Evolutionary conservation across 2,888 invertebrate species (phyloP), one percentile per base, ranked within the genome.

Genomic region (Pemphredon lugubris): DNA sequence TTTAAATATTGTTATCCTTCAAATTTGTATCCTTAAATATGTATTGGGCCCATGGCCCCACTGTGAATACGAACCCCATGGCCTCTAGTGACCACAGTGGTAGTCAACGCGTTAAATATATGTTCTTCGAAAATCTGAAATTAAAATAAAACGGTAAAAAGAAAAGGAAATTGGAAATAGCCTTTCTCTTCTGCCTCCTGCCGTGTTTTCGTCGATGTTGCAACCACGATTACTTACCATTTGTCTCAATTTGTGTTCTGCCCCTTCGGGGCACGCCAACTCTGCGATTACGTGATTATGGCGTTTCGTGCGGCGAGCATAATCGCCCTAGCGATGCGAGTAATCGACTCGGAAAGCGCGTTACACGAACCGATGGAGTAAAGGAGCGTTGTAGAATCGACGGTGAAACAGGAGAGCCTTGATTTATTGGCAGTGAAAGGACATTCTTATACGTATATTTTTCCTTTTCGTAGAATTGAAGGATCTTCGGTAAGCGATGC

Each of bases 221-320:
- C 7, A 30, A 16, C 42, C 20, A 51, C 26, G 47, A 58, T 65
- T 59, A 59, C 32, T 47, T 39, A 11, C 40, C 55, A 57, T 66
- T 70, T 51, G 60, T 61, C 60, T 60, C 51, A 71, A 66, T 66
- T 66, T 50, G 37, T 18, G 37, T 18, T 39, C 39, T 39, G 40
- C 45, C 40, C 45, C 60, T 42, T 57, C 47, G 32, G 53, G 32
- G 47, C 44, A 39, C 47, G 30, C 11, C 44, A 55, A 66, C 60
- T 60, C 37, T 30, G 26, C 37, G 59, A 68, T 72, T 68, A 68
- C 50, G 50, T 47, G 32, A 68, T 68, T 72, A 68, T 55, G 30
- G 39, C 47, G 48, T 48, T 63, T 50, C 32, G 39, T 63, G 58
- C 47, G 39, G 1, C 51, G 20, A 16, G 18, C 40, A 58, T 58